Conservation (phyloP, 1,140 invertebrate genomes). For the Parasteatoda tepidariorum region DNA sequence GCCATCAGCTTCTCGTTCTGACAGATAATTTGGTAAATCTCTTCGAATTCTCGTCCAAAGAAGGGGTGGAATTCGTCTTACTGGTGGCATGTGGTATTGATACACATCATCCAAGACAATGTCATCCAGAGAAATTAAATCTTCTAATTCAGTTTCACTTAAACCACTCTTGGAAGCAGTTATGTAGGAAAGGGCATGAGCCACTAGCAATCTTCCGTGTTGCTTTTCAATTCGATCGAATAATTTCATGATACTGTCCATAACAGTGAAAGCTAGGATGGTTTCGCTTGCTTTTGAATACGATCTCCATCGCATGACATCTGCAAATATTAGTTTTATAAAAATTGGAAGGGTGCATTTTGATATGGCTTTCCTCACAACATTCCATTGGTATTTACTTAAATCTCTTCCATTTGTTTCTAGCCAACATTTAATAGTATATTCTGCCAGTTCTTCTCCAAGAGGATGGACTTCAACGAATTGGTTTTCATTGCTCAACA, state of each 20-base stretch:
- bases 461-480: conserved; percentile 88
- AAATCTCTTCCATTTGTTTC: conserved; percentile 87
- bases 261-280: conserved; percentile 91
- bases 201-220: conserved; percentile 91
- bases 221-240: conserved; percentile 92
- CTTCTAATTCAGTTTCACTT: conserved; percentile 93
- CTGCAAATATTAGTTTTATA: conserved; percentile 96
- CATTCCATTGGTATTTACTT: conserved; percentile 92
- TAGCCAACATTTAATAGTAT: conserved; percentile 96
- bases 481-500: conserved; percentile 90
- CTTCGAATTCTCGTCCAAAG: conserved; percentile 96
- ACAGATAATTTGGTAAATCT: conserved; percentile 94
- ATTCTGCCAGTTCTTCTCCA: conserved; percentile 91
- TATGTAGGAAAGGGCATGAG: conserved; percentile 93
- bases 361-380: conserved; percentile 90
- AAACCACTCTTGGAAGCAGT: conserved; percentile 89
- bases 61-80: conserved; percentile 91
- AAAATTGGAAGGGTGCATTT: conserved; percentile 97
- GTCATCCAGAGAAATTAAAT: conserved; percentile 94
- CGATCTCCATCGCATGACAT: conserved; percentile 96
- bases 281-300: conserved; percentile 95
- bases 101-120: conserved; percentile 96
- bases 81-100: conserved; percentile 97
- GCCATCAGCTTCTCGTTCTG: conserved; percentile 95
- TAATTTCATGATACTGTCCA: conserved; percentile 97